These are phyloP conservation scores for Fulica atra DNA, from an alignment of 2,113 vertebrate genomes.

Conservation along the genomic window DNA sequence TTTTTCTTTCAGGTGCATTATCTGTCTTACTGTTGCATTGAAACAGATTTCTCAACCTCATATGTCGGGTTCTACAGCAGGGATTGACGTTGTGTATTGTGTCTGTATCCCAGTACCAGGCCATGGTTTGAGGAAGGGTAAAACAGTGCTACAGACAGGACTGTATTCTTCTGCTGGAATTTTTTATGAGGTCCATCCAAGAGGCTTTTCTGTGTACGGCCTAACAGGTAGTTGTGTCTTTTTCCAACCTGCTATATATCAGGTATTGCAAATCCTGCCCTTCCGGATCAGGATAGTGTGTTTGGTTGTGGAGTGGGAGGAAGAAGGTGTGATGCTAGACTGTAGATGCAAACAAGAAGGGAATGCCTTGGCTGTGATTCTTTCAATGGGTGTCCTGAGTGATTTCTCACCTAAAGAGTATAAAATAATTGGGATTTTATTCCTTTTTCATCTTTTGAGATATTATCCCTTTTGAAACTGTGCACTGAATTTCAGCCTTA, in stretches of 20 bases:
- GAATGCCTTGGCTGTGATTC: background rate
- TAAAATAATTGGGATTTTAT: background rate
- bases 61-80: accelerated
- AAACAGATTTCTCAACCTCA: accelerated
- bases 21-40: background rate
- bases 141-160: accelerated
- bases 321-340: background rate
- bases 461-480: background rate
- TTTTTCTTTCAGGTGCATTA: background rate
- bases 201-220: background rate
- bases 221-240: background rate
- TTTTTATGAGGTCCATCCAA: background rate
- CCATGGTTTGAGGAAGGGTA: background rate
- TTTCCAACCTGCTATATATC: background rate
- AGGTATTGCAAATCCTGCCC: background rate
- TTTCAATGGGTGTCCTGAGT: accelerated
- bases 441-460: background rate
- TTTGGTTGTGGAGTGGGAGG: background rate
- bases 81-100: background rate
- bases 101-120: accelerated
- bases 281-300: background rate
- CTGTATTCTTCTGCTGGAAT: background rate
- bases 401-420: background rate
- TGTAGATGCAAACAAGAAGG: background rate
- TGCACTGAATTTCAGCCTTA: background rate